A percentile compares a stretch with the other conserved stretches of the same genome.
These are phyloP conservation scores for Polypterus bichir DNA, from an alignment of 2,113 vertebrate species.

Conservation along the genomic window DNA sequence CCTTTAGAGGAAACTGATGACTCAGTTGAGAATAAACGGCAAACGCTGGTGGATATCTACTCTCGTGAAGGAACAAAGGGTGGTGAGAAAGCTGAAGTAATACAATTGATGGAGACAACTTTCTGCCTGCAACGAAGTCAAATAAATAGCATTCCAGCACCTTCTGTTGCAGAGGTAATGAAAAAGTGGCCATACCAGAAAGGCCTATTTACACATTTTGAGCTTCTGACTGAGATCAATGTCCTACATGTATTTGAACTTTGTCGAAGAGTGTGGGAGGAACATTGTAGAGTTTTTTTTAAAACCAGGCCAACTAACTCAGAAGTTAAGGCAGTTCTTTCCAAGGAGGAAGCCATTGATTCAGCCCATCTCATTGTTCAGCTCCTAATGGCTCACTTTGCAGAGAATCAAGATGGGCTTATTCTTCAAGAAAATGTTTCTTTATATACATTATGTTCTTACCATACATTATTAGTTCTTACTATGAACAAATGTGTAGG, in stretches of 20 bases:
- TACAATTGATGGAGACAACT: slow-evolving; percentile 12
- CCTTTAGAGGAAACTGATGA: slow-evolving; percentile 4
- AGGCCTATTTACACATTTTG: slow-evolving; percentile 10
- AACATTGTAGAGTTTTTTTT: slow-evolving; percentile 11
- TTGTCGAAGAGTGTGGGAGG: slow-evolving; percentile 19
- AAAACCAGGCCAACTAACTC: slow-evolving; percentile 11
- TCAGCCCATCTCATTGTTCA: slow-evolving; percentile 8
- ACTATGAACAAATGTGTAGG: no score
- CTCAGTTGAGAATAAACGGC: slow-evolving; percentile 4
- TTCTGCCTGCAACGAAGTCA: slow-evolving; percentile 10
- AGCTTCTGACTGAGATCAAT: slow-evolving; percentile 16
- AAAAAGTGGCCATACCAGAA: slow-evolving; percentile 14
- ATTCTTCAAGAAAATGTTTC: slow-evolving; percentile 1
- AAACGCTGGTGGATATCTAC: slow-evolving; percentile 2
- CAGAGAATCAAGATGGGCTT: background rate
- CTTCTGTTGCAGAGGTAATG: slow-evolving; percentile 11
- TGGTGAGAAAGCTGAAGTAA: slow-evolving; percentile 11
- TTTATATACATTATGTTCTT: background rate
- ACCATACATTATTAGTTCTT: no score
- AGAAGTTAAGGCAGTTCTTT: slow-evolving; percentile 14
- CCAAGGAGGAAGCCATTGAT: slow-evolving; percentile 8
- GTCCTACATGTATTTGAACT: slow-evolving; percentile 15
- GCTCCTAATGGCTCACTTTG: slow-evolving; percentile 1
- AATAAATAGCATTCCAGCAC: slow-evolving; percentile 12
- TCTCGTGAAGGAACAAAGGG: background rate